These are phyloP conservation scores for Metaphire vulgaris DNA, from an alignment of 1,140 invertebrate species.

Conservation along the genomic window DNA sequence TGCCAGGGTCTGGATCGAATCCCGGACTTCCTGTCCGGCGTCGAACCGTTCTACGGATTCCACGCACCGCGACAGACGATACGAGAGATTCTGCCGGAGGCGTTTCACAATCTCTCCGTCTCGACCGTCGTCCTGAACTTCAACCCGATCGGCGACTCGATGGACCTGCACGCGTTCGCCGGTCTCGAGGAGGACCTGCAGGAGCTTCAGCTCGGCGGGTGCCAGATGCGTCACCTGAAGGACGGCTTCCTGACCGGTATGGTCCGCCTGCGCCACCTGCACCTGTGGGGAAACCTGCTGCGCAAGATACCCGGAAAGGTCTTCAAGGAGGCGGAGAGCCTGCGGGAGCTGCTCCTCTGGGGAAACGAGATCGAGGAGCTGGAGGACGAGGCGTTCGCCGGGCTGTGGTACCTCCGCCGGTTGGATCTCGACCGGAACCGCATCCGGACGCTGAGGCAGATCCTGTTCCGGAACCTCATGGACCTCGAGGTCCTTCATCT, in stretches of 20 bases:
- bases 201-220: conserved; percentile 27
- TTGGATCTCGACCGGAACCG: conserved; percentile 27
- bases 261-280: conserved; percentile 16
- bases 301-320: conserved; percentile 10
- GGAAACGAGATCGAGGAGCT: conserved; percentile 21
- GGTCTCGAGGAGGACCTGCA: conserved; percentile 12
- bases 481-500: conserved; percentile 60
- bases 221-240: conserved; percentile 14
- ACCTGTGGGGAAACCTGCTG: conserved; percentile 29
- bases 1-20: background rate
- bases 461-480: conserved; percentile 17
- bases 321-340: conserved; percentile 14
- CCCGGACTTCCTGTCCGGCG: background rate
- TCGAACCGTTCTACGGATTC: background rate
- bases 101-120: conserved; percentile 24
- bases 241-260: conserved; percentile 11
- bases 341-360: conserved; percentile 27
- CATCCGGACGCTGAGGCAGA: conserved; percentile 12
- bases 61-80: background rate
- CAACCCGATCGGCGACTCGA: conserved; percentile 24
- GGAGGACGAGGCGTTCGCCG: conserved; percentile 22
- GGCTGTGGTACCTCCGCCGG: conserved; percentile 23
- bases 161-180: conserved; percentile 17
- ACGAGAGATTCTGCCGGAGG: background rate
- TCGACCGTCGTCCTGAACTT: conserved; percentile 27